Evolutionary conservation across 1,140 invertebrate species (phyloP), one percentile per base, ranked within the genome.

Genomic region (Drosophila obscura): DNA sequence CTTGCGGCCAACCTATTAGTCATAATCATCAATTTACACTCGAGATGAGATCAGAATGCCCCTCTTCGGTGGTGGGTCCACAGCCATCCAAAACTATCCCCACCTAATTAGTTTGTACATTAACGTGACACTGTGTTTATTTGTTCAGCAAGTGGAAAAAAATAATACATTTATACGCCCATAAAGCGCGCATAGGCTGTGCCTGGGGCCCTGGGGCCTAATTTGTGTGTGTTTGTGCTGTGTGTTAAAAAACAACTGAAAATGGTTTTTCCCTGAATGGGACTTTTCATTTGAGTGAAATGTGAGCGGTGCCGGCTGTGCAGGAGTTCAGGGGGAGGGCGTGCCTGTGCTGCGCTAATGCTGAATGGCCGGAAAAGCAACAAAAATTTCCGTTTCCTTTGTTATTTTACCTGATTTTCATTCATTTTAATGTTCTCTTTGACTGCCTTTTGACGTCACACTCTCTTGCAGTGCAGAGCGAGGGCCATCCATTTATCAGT

Each of bases 91-190:
- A 63, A 60, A 72, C 53, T 69, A 72, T 55, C 81, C 48, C 62
- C 53, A 63, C 31, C 68, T 87, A 85, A 85, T 85, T 85, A 85
- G 82, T 82, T 85, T 75, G 69, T 87, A 72, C 78, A 80, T 75
- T 77, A 87, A 78, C 82, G 74, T 87, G 81, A 87, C 81, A 87
- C 56, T 69, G 48, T 85, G 82, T 85, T 85, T 85, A 82, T 85
- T 85, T 87, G 57, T 66, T 71, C 41, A 68, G 73, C 73, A 63
- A 74, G 82, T 80, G 58, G 73, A 69, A 57, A 75, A 71, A 73
- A 80, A 71, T 53, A 78, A 85, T 63, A 85, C 73, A 59, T 67
- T 69, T 87, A 81, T 82, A 87, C 73, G 73, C 76, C 73, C 76
- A 64, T 39, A 39, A 39, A 75, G 69, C 35, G 43, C 22, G 15